Evolutionary conservation across 2,888 invertebrate species (phyloP), one percentile per base, ranked within the genome.

Genomic region (Candidula unifasciata): DNA sequence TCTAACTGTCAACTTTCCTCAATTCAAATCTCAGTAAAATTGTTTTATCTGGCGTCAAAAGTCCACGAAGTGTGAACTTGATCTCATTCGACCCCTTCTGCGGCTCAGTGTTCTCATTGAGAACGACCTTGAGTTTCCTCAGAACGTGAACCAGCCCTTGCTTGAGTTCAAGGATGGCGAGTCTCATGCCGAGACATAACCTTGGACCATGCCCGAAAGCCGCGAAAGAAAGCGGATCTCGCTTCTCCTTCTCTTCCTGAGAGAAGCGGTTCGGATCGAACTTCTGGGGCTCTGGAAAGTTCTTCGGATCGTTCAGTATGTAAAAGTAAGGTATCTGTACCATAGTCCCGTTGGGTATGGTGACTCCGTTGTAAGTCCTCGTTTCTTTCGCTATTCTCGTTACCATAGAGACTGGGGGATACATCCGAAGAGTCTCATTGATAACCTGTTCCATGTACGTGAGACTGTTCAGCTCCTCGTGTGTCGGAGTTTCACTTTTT

Each of bases 371-470:
- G 44, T 79, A 79, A 13, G 79, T 79, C 30, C 27, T 66, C 21
- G 79, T 79, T 27, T 79, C 52, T 21, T 68, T 79, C 18, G 79
- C 79, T 37, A 66, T 21, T 52, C 79, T 66, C 27, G 27, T 44
- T 16, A 79, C 68, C 8, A 1, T 44, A 3, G 66, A 52, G 24
- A 79, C 66, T 0, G 79, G 79, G 2, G 64, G 44, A 10, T 66
- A 82, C 66, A 82, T 37, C 0, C 82, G n/a, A 0, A 82, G 37
- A 0, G 82, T 82, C 24, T 82, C 82, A 33, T 82, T 76, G 24
- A 82, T 66, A 8, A 76, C 76, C 33, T 82, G 82, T 13, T 82
- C 82, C 30, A 64, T 76, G 66, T 76, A 82, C 30, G 2, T n/a
- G 44, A 82, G 66, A 44, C 60, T 74, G 18, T 35, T 64, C 0